Percentiles rank a stretch among this genome's conserved stretches.
Evolutionary conservation across 2,113 vertebrate species (phyloP).

Genomic region (Tachysurus fulvidraco): DNA sequence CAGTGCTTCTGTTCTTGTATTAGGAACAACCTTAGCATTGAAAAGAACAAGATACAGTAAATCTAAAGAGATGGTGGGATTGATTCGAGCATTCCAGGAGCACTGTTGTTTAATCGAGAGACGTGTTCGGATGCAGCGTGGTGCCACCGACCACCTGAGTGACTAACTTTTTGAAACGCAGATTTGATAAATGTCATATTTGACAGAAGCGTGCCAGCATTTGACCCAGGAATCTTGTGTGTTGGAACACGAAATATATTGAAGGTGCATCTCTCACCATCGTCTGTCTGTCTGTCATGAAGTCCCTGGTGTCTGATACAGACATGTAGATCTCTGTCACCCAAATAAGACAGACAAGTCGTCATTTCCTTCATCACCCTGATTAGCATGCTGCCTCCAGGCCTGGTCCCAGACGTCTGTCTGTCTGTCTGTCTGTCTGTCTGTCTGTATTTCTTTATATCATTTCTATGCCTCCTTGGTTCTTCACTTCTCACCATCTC

Average conservation of each 20-base stretch:
- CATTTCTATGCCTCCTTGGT: constrained; percentile 20
- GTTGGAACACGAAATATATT: neutral
- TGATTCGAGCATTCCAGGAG: neutral
- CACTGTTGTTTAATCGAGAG: neutral
- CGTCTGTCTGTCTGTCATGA: neutral
- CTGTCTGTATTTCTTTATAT: constrained; percentile 21
- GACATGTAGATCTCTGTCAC: constrained; percentile 42
- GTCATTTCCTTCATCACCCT: constrained; percentile 61
- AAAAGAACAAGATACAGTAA: constrained; percentile 8
- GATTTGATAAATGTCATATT: constrained; percentile 6
- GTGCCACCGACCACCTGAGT: neutral
- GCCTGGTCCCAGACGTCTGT: constrained; percentile 47
- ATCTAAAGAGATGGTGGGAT: neutral
- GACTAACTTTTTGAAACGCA: neutral
- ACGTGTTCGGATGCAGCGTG: neutral
- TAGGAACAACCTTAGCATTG: neutral
- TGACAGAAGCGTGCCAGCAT: constrained; percentile 2
- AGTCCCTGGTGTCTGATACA: constrained; percentile 11
- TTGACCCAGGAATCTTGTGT: constrained; percentile 13
- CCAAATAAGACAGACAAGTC: constrained; percentile 60
- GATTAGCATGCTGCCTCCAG: constrained; percentile 55
- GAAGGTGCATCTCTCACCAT: neutral
- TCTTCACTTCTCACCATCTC: constrained; percentile 15
- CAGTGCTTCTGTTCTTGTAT: constrained; percentile 25
- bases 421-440: neutral